Base-by-base conservation (phyloP, 2,888 invertebrate genomes). In the Eilema caniola region DNA sequence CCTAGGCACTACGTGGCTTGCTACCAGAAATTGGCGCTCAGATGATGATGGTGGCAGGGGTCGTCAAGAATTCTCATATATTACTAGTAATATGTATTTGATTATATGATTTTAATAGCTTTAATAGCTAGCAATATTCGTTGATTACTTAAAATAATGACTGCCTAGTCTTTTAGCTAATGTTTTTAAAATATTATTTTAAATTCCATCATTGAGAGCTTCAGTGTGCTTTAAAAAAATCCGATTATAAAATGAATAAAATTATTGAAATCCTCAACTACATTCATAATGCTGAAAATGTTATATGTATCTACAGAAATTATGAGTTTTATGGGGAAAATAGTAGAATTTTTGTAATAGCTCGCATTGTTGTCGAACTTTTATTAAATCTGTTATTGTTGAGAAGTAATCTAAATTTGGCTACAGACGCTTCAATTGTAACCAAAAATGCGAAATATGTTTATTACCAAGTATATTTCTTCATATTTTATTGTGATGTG, bases 271-370 rank as follows among this genome's bases (percentile, higher is more conserved):
- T 66, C 5, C 25, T 66, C 24, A 16, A n/a, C 25, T 66, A 20
- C 5, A 57, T 67, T 23, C 23, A 20, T 10, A 28, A 25, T 23
- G 8, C 23, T 28, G 67, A 67, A 28, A 67, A 61, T 61, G 4
- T 47, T 10, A n/a, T 67, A 1, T 5, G 60, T 20, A 31, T 67
- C 28, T 67, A 61, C 23, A 47, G 47, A 61, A 67, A 66, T 41
- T 66, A 66, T 56, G 16, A n/a, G 0, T 66, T 20, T 60, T 60
- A n/a, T 24, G 59, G 66, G 25, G 41, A n/a, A 37, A 25, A 4
- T 25, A 33, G 41, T 60, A 37, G 59, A 60, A 12, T 14, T 33
- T 14, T 60, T n/a, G 25, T 66, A 25, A 2, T n/a, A 14, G 4
- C 60, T 59, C 23, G 41, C 14, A 10, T 60, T 7, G 24, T 28